phyloP scores from a whole-genome alignment of 2,888 invertebrate genomes.

The Isoperla grammatica region DNA sequence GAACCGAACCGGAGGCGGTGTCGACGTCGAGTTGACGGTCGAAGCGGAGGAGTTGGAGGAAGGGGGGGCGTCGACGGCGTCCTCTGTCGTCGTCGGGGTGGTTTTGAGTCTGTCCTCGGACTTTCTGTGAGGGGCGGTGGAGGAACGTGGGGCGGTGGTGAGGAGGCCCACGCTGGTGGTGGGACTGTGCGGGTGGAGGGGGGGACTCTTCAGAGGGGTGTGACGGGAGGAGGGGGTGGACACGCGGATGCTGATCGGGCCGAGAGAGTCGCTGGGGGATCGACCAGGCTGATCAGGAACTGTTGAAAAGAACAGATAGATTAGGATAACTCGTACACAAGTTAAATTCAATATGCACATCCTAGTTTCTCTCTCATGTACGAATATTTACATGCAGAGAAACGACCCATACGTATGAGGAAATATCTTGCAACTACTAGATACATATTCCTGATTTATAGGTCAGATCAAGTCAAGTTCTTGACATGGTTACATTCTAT shows the following conservation, averaged over 20 bases:
- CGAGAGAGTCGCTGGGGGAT: constrained; percentile 33
- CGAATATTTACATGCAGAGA: too few species aligned
- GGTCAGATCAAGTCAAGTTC: too few species aligned
- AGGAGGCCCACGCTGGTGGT: constrained; percentile 39
- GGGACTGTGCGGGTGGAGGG: constrained; percentile 35
- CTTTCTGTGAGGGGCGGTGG: constrained; percentile 14
- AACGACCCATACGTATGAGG: too few species aligned
- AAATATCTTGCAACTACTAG: too few species aligned
- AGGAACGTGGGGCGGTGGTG: constrained; percentile 20
- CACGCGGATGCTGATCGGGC: constrained; percentile 36
- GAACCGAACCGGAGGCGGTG: constrained; percentile 29
- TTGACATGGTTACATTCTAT: too few species aligned
- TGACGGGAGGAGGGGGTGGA: constrained; percentile 23
- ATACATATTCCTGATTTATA: too few species aligned
- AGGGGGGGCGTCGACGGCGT: constrained; percentile 27
- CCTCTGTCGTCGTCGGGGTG: constrained; percentile 9
- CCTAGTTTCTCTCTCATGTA: too few species aligned
- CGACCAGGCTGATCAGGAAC: constrained; percentile 23
- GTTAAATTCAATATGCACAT: too few species aligned
- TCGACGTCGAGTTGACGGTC: constrained; percentile 33
- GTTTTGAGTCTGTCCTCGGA: constrained; percentile 3
- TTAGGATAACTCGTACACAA: too few species aligned
- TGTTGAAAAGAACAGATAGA: too few species aligned
- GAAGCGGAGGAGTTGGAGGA: constrained; percentile 32
- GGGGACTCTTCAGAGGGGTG: constrained; percentile 27